Conservation (phyloP, 1,140 invertebrate species). For the Alviniconcha marisindica region DNA sequence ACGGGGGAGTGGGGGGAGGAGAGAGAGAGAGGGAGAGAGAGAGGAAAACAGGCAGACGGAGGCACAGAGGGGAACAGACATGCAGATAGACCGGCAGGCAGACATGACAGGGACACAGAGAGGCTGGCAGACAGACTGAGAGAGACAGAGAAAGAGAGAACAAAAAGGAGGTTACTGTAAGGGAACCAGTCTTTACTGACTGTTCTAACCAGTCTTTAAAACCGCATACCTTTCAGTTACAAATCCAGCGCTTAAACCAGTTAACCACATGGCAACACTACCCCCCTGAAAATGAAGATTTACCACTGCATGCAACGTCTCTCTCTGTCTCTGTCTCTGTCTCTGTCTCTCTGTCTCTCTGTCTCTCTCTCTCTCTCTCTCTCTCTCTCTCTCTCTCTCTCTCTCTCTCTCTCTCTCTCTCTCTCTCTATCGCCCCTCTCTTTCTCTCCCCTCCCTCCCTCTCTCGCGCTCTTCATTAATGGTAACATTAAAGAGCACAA, state of each 20-base stretch:
- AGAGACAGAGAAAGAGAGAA: constrained; percentile 29
- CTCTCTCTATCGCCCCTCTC: not conserved
- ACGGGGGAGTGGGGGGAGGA: not conserved
- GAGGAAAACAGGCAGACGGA: too few relatives aligned
- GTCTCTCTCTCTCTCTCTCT: not conserved
- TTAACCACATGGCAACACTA: too few relatives aligned
- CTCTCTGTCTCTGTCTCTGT: constrained; percentile 6
- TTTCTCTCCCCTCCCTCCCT: not conserved
- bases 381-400: too few relatives aligned
- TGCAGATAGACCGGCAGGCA: not conserved
- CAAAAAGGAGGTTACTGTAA: too few relatives aligned
- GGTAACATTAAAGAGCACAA: too few relatives aligned
- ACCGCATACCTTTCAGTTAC: too few relatives aligned
- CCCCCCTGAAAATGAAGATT: too few relatives aligned
- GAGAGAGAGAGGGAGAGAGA: constrained; percentile 33
- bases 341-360: not conserved
- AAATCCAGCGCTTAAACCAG: too few relatives aligned
- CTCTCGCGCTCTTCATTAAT: not conserved
- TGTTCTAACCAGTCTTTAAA: too few relatives aligned
- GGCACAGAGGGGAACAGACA: not conserved
- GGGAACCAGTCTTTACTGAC: too few relatives aligned
- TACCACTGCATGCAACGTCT: too few relatives aligned
- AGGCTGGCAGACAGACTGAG: not conserved
- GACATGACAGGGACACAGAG: constrained; percentile 16
- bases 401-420: not conserved